Percentiles rank a stretch among this genome's conserved stretches.
Conservation (phyloP, 1,140 invertebrate genomes). For the Microplitis demolitor region DNA sequence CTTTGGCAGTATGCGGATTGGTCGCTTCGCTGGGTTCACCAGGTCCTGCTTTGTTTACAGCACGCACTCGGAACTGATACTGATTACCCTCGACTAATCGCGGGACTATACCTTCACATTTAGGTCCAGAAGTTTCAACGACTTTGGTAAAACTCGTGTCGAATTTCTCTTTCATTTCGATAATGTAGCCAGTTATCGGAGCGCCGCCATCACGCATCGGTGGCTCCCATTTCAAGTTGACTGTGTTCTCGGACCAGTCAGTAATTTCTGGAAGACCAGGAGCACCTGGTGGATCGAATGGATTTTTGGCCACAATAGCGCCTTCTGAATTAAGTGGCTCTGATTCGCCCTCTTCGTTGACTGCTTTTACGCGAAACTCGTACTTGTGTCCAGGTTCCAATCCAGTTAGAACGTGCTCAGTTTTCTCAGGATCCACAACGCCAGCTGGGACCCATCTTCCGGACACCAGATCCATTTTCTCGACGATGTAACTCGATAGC, state of each 20-base stretch:
- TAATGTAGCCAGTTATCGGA: slow-evolving; percentile 93
- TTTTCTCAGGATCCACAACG: slow-evolving; percentile 84
- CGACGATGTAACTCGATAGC: slow-evolving; percentile 85
- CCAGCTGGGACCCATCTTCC: slow-evolving; percentile 89
- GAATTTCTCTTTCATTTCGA: slow-evolving; percentile 84
- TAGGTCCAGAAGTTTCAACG: slow-evolving; percentile 77
- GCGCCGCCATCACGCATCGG: slow-evolving; percentile 95
- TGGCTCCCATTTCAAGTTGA: slow-evolving; percentile 94
- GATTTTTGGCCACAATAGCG: slow-evolving; percentile 92
- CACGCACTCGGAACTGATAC: slow-evolving; percentile 93
- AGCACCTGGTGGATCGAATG: slow-evolving; percentile 85
- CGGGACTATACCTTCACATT: slow-evolving; percentile 81
- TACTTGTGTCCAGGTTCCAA: slow-evolving; percentile 92
- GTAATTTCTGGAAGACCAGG: slow-evolving; percentile 92
- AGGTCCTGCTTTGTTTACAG: slow-evolving; percentile 94
- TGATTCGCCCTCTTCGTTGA: slow-evolving; percentile 95
- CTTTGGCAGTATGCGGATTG: slow-evolving; percentile 93
- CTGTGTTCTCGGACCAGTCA: slow-evolving; percentile 92
- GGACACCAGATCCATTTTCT: slow-evolving; percentile 88
- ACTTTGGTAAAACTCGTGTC: slow-evolving; percentile 70
- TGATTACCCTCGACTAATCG: slow-evolving; percentile 92
- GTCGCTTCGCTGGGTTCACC: slow-evolving; percentile 95
- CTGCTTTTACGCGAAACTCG: slow-evolving; percentile 92
- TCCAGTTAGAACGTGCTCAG: slow-evolving; percentile 84
- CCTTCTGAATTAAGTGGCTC: slow-evolving; percentile 88